Evolutionary conservation across 2,113 vertebrate species (phyloP).

Genomic region (Balaeniceps rex): DNA sequence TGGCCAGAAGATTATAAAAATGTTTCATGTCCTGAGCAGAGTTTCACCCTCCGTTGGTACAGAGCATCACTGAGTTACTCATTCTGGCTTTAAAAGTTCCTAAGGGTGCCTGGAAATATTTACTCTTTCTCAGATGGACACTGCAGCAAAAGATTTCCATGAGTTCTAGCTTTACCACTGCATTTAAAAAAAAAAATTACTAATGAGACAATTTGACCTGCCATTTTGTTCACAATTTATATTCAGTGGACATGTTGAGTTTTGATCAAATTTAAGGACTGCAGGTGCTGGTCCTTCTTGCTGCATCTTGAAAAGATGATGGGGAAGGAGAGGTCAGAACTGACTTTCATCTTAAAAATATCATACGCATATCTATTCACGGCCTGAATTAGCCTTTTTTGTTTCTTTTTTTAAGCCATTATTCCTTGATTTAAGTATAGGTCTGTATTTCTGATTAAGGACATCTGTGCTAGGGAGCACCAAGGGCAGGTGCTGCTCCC

Average conservation of each 20-base stretch:
- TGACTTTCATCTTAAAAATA: background rate
- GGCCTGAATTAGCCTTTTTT: background rate
- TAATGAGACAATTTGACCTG: background rate
- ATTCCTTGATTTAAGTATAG: background rate
- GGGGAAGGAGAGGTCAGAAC: background rate
- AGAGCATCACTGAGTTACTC: background rate
- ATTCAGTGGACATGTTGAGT: background rate
- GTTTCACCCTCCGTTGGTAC: background rate
- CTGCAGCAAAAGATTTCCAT: background rate
- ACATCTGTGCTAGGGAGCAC: background rate
- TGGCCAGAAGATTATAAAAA: background rate
- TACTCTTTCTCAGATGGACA: background rate
- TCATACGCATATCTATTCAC: background rate
- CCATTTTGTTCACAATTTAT: background rate
- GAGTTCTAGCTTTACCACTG: background rate
- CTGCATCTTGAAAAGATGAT: background rate
- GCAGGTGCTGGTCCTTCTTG: background rate
- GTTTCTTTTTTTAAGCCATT: background rate
- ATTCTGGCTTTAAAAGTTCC: background rate
- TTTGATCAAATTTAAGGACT: background rate
- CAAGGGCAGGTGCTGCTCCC: background rate
- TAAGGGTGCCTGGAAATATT: background rate
- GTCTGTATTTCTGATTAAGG: background rate
- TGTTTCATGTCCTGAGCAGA: background rate
- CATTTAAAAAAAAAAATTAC: background rate